Percentiles rank a stretch among this genome's conserved stretches.
Conservation (phyloP, 2,113 vertebrate species). For the Bambusicola thoracicus region DNA sequence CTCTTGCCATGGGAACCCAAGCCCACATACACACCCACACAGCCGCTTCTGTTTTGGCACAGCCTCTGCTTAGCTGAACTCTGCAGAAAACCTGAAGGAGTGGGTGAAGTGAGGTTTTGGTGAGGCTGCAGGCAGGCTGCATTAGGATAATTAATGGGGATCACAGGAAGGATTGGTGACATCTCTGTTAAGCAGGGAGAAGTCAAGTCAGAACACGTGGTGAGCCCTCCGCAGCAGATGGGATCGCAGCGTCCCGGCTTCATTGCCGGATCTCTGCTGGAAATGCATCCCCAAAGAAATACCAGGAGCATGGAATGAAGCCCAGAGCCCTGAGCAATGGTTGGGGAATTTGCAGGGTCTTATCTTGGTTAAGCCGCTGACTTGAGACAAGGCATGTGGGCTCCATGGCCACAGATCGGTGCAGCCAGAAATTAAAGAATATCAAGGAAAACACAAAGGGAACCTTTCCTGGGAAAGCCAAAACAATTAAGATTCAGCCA, state of each 20-base stretch:
- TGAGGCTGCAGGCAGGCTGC: slow-evolving; percentile 21
- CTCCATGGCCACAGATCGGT: not conserved
- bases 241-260: not conserved
- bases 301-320: not conserved
- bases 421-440: not conserved
- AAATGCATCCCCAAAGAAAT: not conserved
- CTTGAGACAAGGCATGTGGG: not conserved
- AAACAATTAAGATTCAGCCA: not conserved
- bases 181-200: slow-evolving; percentile 25
- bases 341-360: not conserved
- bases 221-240: slow-evolving; percentile 18
- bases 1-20: not conserved
- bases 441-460: not conserved
- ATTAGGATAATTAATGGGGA: slow-evolving; percentile 49
- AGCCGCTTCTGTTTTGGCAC: not conserved
- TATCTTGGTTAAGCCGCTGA: not conserved
- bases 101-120: slow-evolving; percentile 25
- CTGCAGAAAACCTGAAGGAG: slow-evolving; percentile 35
- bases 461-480: not conserved
- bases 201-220: slow-evolving; percentile 26
- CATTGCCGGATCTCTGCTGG: not conserved
- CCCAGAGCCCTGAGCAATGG: not conserved
- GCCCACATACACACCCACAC: not conserved
- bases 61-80: not conserved
- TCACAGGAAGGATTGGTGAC: not conserved